Conservation (phyloP, 1,140 invertebrate species). For the Adelges cooleyi region DNA sequence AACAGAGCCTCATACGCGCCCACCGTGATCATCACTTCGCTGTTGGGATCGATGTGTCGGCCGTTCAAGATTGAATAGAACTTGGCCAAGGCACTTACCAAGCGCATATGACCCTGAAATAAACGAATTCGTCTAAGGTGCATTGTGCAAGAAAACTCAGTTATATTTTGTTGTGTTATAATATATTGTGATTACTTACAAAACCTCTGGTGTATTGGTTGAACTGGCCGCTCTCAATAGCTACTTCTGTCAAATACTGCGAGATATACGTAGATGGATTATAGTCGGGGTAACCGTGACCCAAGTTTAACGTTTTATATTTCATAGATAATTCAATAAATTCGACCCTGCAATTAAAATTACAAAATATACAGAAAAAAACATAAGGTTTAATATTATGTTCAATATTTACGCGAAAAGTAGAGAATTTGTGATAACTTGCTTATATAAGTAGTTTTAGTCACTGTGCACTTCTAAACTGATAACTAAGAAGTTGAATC, state of each 20-base stretch:
- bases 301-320: conserved; percentile 86
- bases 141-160: not conserved
- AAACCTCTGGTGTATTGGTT: conserved; percentile 87
- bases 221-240: conserved; percentile 59
- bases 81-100: conserved; percentile 72
- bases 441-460: too few relatives aligned
- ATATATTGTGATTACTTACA: conserved; percentile 46
- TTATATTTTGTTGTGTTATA: not conserved
- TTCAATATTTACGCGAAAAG: not conserved
- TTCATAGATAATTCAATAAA: conserved; percentile 79
- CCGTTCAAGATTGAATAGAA: conserved; percentile 72
- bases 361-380: not conserved
- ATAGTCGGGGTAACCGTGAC: conserved; percentile 96
- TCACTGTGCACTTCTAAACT: too few relatives aligned
- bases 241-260: conserved; percentile 58
- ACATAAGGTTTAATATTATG: not conserved
- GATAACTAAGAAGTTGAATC: too few relatives aligned
- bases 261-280: conserved; percentile 42
- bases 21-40: conserved; percentile 73
- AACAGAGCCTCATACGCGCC: conserved; percentile 92
- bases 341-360: conserved; percentile 66
- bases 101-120: conserved; percentile 81
- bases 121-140: too few relatives aligned
- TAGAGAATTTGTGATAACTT: too few relatives aligned
- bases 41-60: conserved; percentile 61